These are phyloP conservation scores for Spinus pinus DNA, from an alignment of 2,797 vertebrate genomes.

Conservation along the genomic window DNA sequence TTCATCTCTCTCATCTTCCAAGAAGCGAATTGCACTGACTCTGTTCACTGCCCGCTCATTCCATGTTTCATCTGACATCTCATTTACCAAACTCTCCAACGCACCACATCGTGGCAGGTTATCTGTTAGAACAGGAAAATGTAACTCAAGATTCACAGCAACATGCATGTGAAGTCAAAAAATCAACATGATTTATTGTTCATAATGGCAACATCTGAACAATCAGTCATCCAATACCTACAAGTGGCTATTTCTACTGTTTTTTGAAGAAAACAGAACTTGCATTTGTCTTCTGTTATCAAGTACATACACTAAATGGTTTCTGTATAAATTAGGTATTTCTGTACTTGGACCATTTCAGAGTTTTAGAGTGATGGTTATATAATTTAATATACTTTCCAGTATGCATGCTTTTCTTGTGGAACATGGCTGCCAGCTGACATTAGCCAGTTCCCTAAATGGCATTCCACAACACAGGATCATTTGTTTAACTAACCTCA, in stretches of 20 bases:
- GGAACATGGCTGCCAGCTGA: neutral
- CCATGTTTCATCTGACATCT: constrained; percentile 91
- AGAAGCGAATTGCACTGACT: constrained; percentile 94
- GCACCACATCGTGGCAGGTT: constrained; percentile 92
- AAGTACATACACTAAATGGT: neutral
- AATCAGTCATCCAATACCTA: neutral
- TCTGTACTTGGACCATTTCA: neutral
- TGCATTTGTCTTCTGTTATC: neutral
- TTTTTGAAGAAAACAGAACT: neutral
- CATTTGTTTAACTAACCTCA: neutral
- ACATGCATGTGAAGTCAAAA: neutral
- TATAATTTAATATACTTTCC: neutral
- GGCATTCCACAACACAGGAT: neutral
- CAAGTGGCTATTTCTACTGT: neutral
- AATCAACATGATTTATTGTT: neutral
- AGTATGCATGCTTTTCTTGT: neutral
- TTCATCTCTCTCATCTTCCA: constrained; percentile 88
- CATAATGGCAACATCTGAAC: neutral
- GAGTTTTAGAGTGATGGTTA: neutral
- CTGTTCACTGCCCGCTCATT: constrained; percentile 84
- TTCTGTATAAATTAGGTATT: neutral
- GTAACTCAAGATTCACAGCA: neutral
- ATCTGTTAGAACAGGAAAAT: constrained; percentile 71
- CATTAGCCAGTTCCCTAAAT: neutral
- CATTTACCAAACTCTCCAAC: constrained; percentile 89